Conservation (phyloP, 92 coral and sea anemone genomes). For the Metridium senile region DNA sequence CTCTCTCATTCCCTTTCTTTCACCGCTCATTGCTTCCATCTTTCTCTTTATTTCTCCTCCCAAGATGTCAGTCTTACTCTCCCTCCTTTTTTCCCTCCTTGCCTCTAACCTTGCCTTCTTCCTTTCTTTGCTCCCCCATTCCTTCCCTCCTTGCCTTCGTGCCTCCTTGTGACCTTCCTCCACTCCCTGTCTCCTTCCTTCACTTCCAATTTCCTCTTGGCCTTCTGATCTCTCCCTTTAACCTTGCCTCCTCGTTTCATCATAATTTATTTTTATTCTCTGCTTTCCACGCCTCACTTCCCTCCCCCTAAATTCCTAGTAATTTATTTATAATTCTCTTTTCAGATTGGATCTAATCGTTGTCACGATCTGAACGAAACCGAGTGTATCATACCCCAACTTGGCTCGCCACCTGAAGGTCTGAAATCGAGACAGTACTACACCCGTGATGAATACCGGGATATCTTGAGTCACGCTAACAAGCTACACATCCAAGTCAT, state of each 20-base stretch:
- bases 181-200: constrained; percentile 5
- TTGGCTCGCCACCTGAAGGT: constrained; percentile 87
- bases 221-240: too few relatives aligned
- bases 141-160: neutral
- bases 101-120: too few relatives aligned
- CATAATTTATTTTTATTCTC: too few relatives aligned
- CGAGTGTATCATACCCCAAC: constrained; percentile 78
- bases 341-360: constrained; percentile 83
- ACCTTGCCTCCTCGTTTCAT: too few relatives aligned
- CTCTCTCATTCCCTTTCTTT: too few relatives aligned
- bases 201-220: too few relatives aligned
- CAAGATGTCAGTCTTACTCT: too few relatives aligned
- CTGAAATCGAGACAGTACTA: constrained; percentile 71
- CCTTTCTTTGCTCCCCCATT: neutral
- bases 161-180: neutral
- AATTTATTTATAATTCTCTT: neutral
- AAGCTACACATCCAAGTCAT: constrained; percentile 81
- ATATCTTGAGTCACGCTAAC: constrained; percentile 70
- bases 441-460: constrained; percentile 70
- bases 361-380: constrained; percentile 71
- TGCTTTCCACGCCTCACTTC: too few relatives aligned
- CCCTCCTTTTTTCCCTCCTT: too few relatives aligned
- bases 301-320: too few relatives aligned
- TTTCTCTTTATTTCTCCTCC: too few relatives aligned
- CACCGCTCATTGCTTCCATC: too few relatives aligned